These are phyloP conservation scores for Hylia prasina DNA, from an alignment of 2,113 vertebrate genomes.

Conservation along the genomic window DNA sequence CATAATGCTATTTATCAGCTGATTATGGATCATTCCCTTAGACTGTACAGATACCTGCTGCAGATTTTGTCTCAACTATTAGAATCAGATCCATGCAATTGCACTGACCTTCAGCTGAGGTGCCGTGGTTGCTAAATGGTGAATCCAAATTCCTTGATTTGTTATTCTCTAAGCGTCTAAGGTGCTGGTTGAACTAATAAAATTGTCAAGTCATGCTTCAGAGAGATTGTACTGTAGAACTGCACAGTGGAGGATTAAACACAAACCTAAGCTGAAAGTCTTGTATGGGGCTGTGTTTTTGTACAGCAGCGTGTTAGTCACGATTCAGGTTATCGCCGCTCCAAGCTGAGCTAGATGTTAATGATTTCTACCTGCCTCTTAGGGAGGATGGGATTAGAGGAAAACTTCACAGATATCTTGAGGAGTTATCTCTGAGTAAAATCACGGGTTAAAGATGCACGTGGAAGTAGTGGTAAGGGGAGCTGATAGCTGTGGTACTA, in stretches of 20 bases:
- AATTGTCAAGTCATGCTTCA: background rate
- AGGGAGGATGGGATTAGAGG: background rate
- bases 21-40: background rate
- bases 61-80: background rate
- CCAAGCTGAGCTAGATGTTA: background rate
- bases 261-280: background rate
- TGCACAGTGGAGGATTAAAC: background rate
- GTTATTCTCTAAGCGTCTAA: background rate
- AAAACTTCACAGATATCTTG: background rate
- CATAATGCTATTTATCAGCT: background rate
- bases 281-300: background rate
- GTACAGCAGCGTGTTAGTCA: fast-evolving
- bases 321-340: background rate
- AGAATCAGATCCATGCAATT: background rate
- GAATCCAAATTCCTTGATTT: background rate
- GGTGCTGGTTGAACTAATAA: background rate
- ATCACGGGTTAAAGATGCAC: background rate
- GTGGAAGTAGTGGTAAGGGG: background rate
- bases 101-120: background rate
- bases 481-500: background rate
- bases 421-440: background rate
- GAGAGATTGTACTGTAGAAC: background rate
- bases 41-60: background rate
- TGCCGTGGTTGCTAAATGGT: background rate
- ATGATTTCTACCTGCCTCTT: background rate